Evolutionary conservation across 2,113 vertebrate genomes (phyloP).

Genomic region (Myiagra hebetior): DNA sequence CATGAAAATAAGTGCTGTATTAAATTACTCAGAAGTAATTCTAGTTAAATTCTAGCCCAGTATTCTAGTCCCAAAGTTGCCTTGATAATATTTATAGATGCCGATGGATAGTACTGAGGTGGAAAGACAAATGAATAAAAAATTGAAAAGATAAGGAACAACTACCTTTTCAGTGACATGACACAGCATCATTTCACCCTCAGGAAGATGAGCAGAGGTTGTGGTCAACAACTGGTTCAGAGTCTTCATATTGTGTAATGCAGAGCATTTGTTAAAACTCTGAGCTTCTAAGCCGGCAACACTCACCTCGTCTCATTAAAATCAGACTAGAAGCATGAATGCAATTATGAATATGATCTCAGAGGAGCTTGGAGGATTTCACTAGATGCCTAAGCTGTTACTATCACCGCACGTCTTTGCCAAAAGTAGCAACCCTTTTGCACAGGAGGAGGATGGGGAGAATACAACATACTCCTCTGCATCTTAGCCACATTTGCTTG

Average conservation of each 20-base stretch:
- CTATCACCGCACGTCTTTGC: slow-evolving; percentile 20
- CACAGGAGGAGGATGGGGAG: slow-evolving; percentile 33
- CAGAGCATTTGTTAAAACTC: not conserved
- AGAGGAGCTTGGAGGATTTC: not conserved
- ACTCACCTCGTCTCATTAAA: not conserved
- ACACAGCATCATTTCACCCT: not conserved
- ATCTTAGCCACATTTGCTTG: not conserved
- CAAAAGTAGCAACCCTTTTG: slow-evolving; percentile 26
- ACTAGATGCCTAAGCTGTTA: slow-evolving; percentile 40
- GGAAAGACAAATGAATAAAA: not conserved
- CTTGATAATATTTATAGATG: not conserved
- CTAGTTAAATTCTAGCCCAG: not conserved
- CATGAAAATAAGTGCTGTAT: not conserved
- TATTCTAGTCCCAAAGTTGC: not conserved
- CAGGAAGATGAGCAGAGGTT: not conserved
- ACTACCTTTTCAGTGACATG: not conserved
- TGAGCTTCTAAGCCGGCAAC: not conserved
- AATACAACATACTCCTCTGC: slow-evolving; percentile 10
- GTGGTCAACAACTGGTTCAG: not conserved
- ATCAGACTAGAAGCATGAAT: not conserved
- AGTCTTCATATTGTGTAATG: not conserved
- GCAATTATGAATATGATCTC: not conserved
- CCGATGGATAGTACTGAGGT: not conserved
- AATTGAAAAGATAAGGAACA: not conserved
- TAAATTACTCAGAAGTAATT: not conserved